Base-by-base conservation (phyloP, 2,797 vertebrate genomes). In the Melanotaenia maccullochi region DNA sequence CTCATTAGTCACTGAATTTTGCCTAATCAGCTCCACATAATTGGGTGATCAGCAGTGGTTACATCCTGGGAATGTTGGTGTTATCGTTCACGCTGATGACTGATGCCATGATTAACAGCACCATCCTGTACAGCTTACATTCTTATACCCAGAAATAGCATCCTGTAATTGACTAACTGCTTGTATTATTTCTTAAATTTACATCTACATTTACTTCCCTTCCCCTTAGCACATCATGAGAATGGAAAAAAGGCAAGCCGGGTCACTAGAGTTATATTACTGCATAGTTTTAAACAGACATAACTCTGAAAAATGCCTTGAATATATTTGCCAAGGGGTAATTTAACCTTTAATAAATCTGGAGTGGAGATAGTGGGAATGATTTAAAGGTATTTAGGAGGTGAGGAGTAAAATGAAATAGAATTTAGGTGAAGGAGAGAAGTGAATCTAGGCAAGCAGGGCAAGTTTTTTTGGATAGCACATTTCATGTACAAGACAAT, bases 81-180 rank as follows among this genome's bases (percentile, higher is more conserved):
- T 88, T 87, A 86, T 82, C 54, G 9, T 87, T 75, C 76, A 49
- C 61, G 18, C 79, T 66, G 75, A 89, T 86, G 88, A 88, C 80
- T 59, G 60, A 73, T 12, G 28, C 66, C 38, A 60, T 76, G 77
- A 88, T 84, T 81, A 83, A 82, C 65, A 54, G 1, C 63, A 59
- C 73, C 71, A 28, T 9, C 60, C 63, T 0, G 13, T 22, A 35
- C 49, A 63, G 74, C 80, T 73, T 69, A 42, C 63, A 63, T 61
- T 72, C 71, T 71, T 49, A 60, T 28, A 71, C 68, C 73, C 70
- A 75, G 65, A 74, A 87, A 82, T 83, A 82, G 76, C 55, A 42
- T 55, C 55, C 42, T 28, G 5, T 3, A 16, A 80, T 80, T 65
- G 42, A 73, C 47, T 67, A 67, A 13, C 9, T 75, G 75, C 51